A percentile compares a stretch with the other conserved stretches of the same genome.
Conservation (phyloP, 37 sponge, comb jelly and placozoan species). For the Beroe ovata region DNA sequence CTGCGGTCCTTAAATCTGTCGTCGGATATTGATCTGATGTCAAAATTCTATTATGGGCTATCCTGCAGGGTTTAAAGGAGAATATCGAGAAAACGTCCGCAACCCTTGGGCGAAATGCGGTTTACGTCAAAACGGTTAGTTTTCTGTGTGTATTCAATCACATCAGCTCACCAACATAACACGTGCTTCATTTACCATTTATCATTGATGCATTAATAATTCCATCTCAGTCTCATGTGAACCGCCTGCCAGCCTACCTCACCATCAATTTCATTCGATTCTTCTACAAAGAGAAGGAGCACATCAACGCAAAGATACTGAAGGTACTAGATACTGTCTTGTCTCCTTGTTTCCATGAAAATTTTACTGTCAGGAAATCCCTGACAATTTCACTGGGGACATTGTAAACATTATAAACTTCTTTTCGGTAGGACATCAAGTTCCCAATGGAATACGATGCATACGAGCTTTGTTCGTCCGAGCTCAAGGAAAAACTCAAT, state of each 20-base stretch:
- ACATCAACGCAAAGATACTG: conserved; percentile 71
- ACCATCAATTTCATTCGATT: conserved; percentile 91
- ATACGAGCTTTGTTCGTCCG: conserved; percentile 87
- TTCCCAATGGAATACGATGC: conserved; percentile 83
- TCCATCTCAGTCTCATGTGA: conserved; percentile 71
- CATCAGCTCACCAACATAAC: too few species aligned
- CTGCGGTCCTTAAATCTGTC: too few species aligned
- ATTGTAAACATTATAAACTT: too few species aligned
- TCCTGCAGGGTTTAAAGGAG: conserved; percentile 79
- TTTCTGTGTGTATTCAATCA: not conserved
- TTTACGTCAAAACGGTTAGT: conserved; percentile 79
- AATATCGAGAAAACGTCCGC: conserved; percentile 82
- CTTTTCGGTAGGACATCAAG: conserved; percentile 92
- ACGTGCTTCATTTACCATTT: too few species aligned
- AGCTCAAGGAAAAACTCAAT: conserved; percentile 81
- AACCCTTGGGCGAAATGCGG: conserved; percentile 79
- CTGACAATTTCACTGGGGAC: too few species aligned
- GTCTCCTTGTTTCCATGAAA: too few species aligned
- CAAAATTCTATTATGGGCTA: too few species aligned
- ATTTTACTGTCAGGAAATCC: too few species aligned
- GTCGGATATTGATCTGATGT: too few species aligned
- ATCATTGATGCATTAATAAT: too few species aligned
- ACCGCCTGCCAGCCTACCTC: conserved; percentile 89
- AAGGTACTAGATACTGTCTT: too few species aligned
- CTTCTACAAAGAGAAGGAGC: conserved; percentile 74